These are phyloP conservation scores for Protodeltote pygarga DNA, from an alignment of 2,888 invertebrate genomes.

Conservation along the genomic window DNA sequence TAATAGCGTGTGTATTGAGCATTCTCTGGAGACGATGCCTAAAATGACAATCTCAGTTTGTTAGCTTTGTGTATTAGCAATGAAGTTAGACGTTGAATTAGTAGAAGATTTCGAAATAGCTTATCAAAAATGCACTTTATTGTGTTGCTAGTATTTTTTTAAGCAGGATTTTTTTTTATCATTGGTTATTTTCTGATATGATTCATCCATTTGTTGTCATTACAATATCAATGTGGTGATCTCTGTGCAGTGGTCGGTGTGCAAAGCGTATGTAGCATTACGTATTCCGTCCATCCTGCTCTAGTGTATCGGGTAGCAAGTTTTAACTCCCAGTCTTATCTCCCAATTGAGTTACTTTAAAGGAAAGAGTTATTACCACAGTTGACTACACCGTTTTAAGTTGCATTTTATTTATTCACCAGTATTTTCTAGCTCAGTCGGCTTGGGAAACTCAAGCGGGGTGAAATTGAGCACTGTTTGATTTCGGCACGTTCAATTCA, in stretches of 20 bases:
- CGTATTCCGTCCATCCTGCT: constrained; percentile 5
- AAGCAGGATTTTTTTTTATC: too few relatives aligned
- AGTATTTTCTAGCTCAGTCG: constrained; percentile 34
- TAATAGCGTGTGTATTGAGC: constrained; percentile 42
- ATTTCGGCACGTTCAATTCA: constrained; percentile 58
- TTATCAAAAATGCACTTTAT: background rate
- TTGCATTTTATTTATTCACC: constrained; percentile 46
- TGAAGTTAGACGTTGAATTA: background rate
- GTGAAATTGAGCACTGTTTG: constrained; percentile 53
- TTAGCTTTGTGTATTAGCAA: constrained; percentile 6
- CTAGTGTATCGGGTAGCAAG: constrained; percentile 16
- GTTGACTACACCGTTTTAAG: constrained; percentile 11
- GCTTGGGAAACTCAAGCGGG: constrained; percentile 25
- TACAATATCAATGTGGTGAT: constrained; percentile 1
- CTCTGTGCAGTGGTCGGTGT: constrained; percentile 4
- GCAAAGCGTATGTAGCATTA: constrained; percentile 1
- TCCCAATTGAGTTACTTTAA: constrained; percentile 27
- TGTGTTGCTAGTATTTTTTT: background rate
- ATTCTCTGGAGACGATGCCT: constrained; percentile 16
- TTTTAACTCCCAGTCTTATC: constrained; percentile 27
- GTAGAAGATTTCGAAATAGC: background rate
- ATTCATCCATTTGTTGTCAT: background rate
- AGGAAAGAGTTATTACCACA: constrained; percentile 33
- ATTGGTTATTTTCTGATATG: background rate
- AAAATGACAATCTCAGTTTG: constrained; percentile 27